These are phyloP conservation scores for Orthonyx spaldingii DNA, from an alignment of 2,113 vertebrate species.

Conservation along the genomic window DNA sequence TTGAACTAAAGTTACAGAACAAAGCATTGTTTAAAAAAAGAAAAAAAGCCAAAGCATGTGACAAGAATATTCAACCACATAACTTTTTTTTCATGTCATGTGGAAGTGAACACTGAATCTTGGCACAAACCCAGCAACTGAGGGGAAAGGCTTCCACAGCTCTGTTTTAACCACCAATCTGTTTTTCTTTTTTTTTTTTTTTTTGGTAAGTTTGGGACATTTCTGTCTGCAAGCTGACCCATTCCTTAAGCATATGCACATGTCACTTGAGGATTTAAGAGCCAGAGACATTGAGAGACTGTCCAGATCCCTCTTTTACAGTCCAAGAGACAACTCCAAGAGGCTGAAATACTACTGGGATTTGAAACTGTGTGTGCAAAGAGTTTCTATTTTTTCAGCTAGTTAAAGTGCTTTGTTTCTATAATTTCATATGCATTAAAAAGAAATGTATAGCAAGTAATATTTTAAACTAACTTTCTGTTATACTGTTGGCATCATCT, in stretches of 20 bases:
- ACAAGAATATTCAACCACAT: neutral
- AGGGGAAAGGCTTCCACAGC: neutral
- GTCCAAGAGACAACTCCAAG: neutral
- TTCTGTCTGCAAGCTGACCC: neutral
- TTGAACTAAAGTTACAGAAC: neutral
- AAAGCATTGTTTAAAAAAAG: neutral
- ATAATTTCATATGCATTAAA: conserved; percentile 2
- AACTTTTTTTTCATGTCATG: neutral
- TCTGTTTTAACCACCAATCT: neutral
- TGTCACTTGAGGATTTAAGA: neutral
- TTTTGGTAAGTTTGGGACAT: neutral
- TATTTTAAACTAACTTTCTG: conserved; percentile 27
- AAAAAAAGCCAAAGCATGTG: neutral
- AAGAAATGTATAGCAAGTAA: conserved; percentile 15
- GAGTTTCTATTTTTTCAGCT: neutral
- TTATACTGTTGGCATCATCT: neutral
- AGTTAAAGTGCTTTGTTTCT: conserved; percentile 35
- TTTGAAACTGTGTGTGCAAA: neutral
- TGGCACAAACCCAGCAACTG: neutral
- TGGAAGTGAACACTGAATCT: neutral
- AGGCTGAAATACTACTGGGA: conserved; percentile 5
- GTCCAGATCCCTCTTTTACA: conserved; percentile 18
- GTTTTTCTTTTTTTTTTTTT: neutral
- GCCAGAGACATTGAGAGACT: neutral
- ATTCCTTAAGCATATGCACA: neutral